phyloP scores from a whole-genome alignment of 2,888 invertebrate species.

The Lagria hirta region DNA sequence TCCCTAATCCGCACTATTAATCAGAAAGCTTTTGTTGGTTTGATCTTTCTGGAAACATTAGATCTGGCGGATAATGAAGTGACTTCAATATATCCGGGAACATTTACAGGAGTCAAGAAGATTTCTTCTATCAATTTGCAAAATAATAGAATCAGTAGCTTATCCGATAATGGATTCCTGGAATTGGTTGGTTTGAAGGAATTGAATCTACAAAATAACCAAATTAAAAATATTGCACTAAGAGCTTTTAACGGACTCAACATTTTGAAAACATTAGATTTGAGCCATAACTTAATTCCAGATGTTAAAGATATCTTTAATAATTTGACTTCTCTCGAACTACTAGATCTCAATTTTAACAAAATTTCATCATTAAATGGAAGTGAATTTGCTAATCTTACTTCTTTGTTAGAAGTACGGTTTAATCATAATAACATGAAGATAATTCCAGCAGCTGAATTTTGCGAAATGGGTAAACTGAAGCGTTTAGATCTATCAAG shows the following conservation, averaged over 20 bases:
- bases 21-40: conserved; percentile 47
- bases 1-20: conserved; percentile 42
- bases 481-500: conserved; percentile 40
- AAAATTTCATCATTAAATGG: conserved; percentile 37
- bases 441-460: conserved; percentile 32
- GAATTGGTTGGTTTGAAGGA: conserved; percentile 43
- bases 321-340: conserved; percentile 35
- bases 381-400: conserved; percentile 41
- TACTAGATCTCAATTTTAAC: conserved; percentile 44
- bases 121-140: conserved; percentile 44
- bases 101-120: conserved; percentile 49
- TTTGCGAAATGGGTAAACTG: conserved; percentile 35
- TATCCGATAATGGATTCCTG: conserved; percentile 45
- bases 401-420: conserved; percentile 39
- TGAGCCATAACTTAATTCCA: conserved; percentile 42
- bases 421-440: conserved; percentile 42
- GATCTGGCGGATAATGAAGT: conserved; percentile 45
- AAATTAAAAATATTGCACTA: conserved; percentile 40
- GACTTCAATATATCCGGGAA: conserved; percentile 42
- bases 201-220: conserved; percentile 42
- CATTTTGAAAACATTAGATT: conserved; percentile 40
- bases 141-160: conserved; percentile 43
- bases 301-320: conserved; percentile 34
- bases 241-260: conserved; percentile 44
- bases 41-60: conserved; percentile 47